phyloP scores from a whole-genome alignment of 2,113 vertebrate genomes.

The Phylloscopus whistleri region DNA sequence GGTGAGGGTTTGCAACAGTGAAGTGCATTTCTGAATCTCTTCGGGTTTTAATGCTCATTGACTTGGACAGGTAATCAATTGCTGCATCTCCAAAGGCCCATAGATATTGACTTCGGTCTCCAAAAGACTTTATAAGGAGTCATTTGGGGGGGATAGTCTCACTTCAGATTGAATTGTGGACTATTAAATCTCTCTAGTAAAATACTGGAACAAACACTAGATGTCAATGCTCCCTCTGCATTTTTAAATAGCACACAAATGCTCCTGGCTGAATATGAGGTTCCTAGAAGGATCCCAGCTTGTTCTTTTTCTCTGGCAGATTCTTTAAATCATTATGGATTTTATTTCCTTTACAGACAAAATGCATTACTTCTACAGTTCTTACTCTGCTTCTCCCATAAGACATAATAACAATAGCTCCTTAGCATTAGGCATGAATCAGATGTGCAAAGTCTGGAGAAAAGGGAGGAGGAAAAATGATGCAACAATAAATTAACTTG shows the following conservation, averaged over 20 bases:
- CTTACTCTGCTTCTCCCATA: neutral
- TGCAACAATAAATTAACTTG: neutral
- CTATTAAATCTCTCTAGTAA: slow-evolving; percentile 74
- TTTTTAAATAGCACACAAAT: slow-evolving; percentile 64
- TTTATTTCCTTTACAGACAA: slow-evolving; percentile 49
- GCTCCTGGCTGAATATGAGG: neutral
- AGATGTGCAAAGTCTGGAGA: neutral
- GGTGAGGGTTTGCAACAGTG: slow-evolving; percentile 27
- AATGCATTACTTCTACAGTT: slow-evolving; percentile 3
- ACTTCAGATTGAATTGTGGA: slow-evolving; percentile 76
- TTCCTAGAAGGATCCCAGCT: neutral
- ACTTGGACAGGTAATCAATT: slow-evolving; percentile 77
- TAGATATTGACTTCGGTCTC: slow-evolving; percentile 72
- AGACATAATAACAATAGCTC: neutral
- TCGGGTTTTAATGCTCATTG: slow-evolving; percentile 72
- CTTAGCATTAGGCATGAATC: neutral
- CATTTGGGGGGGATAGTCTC: slow-evolving; percentile 67
- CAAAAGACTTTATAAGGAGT: slow-evolving; percentile 77
- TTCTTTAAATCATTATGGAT: slow-evolving; percentile 67
- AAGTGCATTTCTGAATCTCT: slow-evolving; percentile 56
- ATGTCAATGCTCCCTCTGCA: slow-evolving; percentile 49
- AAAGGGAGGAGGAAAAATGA: neutral
- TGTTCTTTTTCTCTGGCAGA: slow-evolving; percentile 14
- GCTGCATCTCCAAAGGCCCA: slow-evolving; percentile 65
- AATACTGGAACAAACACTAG: slow-evolving; percentile 60